A percentile compares a stretch with the other conserved stretches of the same genome.
Conservation (phyloP, 2,113 vertebrate genomes). For the Lonchura striata region DNA sequence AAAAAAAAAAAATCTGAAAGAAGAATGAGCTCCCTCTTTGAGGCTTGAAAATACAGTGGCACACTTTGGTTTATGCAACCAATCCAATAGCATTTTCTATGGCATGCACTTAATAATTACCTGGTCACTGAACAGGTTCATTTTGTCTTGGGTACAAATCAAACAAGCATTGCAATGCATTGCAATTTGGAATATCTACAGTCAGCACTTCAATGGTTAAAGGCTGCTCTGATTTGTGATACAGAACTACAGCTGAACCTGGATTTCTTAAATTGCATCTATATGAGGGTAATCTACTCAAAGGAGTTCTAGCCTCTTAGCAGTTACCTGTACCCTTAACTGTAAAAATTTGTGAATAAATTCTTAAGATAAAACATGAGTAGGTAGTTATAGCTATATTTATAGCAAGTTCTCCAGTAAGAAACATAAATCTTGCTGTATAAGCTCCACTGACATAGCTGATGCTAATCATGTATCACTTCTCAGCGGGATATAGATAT, state of each 20-base stretch:
- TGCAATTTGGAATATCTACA: not conserved
- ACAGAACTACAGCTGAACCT: not conserved
- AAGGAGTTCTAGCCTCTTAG: not conserved
- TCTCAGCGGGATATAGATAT: not conserved
- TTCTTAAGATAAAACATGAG: not conserved
- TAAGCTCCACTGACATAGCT: constrained; percentile 10
- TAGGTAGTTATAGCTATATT: not conserved
- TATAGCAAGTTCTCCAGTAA: not conserved
- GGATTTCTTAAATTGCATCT: not conserved
- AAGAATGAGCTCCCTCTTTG: not conserved
- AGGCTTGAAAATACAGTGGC: not conserved
- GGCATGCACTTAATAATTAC: not conserved
- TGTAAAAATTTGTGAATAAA: not conserved
- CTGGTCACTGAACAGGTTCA: not conserved
- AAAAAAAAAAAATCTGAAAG: not conserved
- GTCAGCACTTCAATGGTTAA: not conserved
- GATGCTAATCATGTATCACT: not conserved
- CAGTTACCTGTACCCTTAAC: not conserved
- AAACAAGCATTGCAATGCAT: not conserved
- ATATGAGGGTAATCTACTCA: not conserved
- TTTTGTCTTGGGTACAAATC: not conserved
- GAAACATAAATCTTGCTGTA: not conserved
- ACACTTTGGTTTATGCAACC: not conserved
- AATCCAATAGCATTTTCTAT: not conserved
- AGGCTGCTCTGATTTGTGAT: not conserved